Base-by-base conservation (phyloP, 2,797 vertebrate genomes). In the Leptodactylus fallax region DNA sequence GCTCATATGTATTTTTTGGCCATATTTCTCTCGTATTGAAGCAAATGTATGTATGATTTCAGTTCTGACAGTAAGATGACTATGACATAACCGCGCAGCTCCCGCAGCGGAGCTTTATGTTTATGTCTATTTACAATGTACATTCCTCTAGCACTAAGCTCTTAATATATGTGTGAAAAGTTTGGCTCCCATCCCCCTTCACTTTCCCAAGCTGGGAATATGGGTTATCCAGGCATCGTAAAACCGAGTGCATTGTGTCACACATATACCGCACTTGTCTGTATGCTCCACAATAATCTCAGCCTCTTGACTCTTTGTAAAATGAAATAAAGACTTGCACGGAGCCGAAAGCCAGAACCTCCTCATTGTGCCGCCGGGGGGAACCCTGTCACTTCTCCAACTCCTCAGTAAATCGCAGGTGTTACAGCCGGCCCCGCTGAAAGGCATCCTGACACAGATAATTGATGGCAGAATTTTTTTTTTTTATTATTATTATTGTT, bases 401-500 rank as follows among this genome's bases (percentile, higher is more conserved):
- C 61, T 71, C 79, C 63, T 86, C 88, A 86, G 61, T 86, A 83
- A 79, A 74, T 83, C 21, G 85, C 88, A 89, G 88, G 88, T 89
- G 88, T 89, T 89, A 36, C 80, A 83, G 88, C 45, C 85, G 55
- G 84, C 84, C 88, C 79, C 23, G 88, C 88, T 86, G 74, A 86
- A 87, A 89, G 88, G 85, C 80, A 85, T 86, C 80, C 65, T 89
- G 88, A 86, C 88, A 86, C 78, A 36, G 36, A 56, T 86, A 86
- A 89, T 83, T 89, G 88, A 89, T 89, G 85, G 85, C 72, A 83
- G 88, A 89, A 89, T 83, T 72, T 80, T 67, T 86, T 89, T 58
- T 67, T 85, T 89, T 81, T 85, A 85, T 88, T 86, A 88, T 89
- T 86, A 83, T 89, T 86, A 81, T 86, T 86, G 88, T 86, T 86